Percentiles rank a stretch among this genome's conserved stretches.
These are phyloP conservation scores for Atopsyche davidsoni DNA, from an alignment of 1,140 invertebrate genomes.

Conservation along the genomic window DNA sequence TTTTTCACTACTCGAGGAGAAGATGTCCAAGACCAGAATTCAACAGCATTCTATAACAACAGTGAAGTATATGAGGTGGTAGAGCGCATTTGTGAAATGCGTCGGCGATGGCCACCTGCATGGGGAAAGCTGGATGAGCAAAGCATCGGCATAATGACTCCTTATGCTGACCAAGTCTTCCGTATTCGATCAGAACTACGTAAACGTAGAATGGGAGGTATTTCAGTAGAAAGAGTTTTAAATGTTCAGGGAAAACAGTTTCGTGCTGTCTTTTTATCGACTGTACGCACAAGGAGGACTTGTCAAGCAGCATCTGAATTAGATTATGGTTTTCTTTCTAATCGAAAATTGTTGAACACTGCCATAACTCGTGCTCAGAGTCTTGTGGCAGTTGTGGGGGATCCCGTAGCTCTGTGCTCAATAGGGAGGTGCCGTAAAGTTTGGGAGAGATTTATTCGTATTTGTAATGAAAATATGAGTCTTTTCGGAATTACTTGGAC, in stretches of 20 bases:
- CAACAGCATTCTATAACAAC: conserved; percentile 81
- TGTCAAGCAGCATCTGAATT: conserved; percentile 56
- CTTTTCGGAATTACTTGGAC: conserved; percentile 69
- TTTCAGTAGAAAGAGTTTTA: conserved; percentile 79
- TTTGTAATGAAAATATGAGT: conserved; percentile 67
- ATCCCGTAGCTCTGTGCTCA: conserved; percentile 78
- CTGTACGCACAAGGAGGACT: conserved; percentile 71
- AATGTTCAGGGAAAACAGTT: conserved; percentile 91
- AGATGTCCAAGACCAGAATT: conserved; percentile 72
- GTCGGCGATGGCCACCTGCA: conserved; percentile 62
- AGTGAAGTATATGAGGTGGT: conserved; percentile 75
- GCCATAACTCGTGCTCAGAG: conserved; percentile 82
- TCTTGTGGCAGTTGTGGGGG: conserved; percentile 81
- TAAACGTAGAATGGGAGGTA: conserved; percentile 64
- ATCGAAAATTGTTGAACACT: conserved; percentile 79
- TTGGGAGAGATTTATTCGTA: conserved; percentile 76
- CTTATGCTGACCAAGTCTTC: conserved; percentile 77
- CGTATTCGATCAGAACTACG: conserved; percentile 73
- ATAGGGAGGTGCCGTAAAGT: conserved; percentile 78
- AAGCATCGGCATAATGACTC: conserved; percentile 77
- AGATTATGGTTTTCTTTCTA: conserved; percentile 82
- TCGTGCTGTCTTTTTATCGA: conserved; percentile 76
- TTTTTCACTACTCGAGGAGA: conserved; percentile 77
- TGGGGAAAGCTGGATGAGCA: conserved; percentile 72
- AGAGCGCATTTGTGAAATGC: conserved; percentile 62